phyloP scores from a whole-genome alignment of 2,888 invertebrate genomes.

The Hemicrepidius hirtus region DNA sequence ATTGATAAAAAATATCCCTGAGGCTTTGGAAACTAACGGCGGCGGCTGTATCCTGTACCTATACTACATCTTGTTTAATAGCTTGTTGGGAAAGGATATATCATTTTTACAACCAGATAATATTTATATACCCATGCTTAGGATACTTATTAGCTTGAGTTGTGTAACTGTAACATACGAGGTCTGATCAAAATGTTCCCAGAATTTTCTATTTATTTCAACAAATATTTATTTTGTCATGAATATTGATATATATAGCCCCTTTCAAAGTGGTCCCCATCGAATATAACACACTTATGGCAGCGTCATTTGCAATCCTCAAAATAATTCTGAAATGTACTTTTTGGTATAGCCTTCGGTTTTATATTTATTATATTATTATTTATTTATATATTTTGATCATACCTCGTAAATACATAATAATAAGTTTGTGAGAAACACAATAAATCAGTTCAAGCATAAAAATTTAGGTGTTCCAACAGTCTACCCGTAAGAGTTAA shows the following conservation, averaged over 20 bases:
- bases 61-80: neutral
- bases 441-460: neutral
- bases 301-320: no score
- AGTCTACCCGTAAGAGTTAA: no score
- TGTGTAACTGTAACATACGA: no score
- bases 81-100: conserved; percentile 5
- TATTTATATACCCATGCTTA: neutral
- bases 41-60: neutral
- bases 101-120: conserved; percentile 5
- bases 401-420: neutral
- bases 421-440: neutral
- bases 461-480: no score
- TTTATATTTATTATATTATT: neutral
- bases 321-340: no score
- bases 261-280: no score
- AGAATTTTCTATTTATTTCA: no score
- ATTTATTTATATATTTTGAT: neutral
- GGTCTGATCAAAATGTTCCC: no score
- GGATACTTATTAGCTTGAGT: neutral
- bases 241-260: no score
- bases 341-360: no score
- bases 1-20: neutral
- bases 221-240: no score
- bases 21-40: neutral
- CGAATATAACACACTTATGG: no score